phyloP scores from a whole-genome alignment of 2,113 vertebrate genomes.

The Xenopus laevis region DNA sequence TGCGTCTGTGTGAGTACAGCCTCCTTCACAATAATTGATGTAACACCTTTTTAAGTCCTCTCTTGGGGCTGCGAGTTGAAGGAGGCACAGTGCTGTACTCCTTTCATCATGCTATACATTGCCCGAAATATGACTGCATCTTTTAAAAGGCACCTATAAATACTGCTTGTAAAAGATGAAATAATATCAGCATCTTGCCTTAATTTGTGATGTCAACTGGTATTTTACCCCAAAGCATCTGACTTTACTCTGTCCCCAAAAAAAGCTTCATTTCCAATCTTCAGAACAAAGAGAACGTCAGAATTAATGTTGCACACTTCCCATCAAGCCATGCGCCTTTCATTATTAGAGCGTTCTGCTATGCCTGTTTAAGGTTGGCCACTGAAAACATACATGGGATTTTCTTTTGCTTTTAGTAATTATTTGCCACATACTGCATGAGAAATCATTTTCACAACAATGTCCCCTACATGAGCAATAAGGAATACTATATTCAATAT shows the following conservation, averaged over 20 bases:
- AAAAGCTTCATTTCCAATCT: not conserved
- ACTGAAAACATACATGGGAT: too few species aligned
- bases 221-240: not conserved
- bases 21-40: slow-evolving; percentile 19
- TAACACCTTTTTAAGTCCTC: slow-evolving; percentile 18
- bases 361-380: too few species aligned
- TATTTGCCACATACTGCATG: too few species aligned
- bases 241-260: not conserved
- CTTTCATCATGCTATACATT: slow-evolving; percentile 31
- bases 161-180: slow-evolving; percentile 32
- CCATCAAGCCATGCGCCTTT: too few species aligned
- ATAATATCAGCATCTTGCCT: slow-evolving; percentile 29
- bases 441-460: too few species aligned
- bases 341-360: too few species aligned
- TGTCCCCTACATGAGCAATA: too few species aligned
- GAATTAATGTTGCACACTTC: not conserved
- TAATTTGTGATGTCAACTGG: slow-evolving; percentile 25
- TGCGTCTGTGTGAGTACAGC: too few species aligned
- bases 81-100: slow-evolving; percentile 8
- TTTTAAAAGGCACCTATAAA: slow-evolving; percentile 26
- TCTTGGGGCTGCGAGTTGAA: slow-evolving; percentile 2
- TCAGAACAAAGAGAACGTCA: slow-evolving; percentile 15
- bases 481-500: too few species aligned
- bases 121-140: slow-evolving; percentile 2
- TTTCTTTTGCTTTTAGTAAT: too few species aligned